These are phyloP conservation scores for Eulemur rufifrons DNA, from an alignment of 2,113 vertebrate species.

Conservation along the genomic window DNA sequence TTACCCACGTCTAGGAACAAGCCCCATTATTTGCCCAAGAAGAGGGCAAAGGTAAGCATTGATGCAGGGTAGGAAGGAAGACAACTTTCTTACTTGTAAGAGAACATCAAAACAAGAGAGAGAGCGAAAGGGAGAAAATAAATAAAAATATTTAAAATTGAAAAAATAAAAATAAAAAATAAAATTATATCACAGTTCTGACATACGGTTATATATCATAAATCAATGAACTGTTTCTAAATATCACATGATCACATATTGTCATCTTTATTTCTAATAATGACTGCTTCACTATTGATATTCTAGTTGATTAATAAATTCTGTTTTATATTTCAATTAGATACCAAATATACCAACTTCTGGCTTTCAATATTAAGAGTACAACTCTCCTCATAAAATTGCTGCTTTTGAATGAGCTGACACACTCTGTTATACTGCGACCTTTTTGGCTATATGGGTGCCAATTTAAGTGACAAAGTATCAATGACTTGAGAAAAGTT, in stretches of 20 bases:
- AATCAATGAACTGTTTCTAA: neutral
- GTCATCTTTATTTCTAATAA: neutral
- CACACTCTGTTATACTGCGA: neutral
- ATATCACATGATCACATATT: neutral
- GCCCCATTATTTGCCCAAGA: neutral
- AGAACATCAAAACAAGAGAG: neutral
- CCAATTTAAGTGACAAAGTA: neutral
- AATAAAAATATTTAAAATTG: neutral
- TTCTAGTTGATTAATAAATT: neutral
- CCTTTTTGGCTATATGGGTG: neutral
- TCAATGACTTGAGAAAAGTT: neutral
- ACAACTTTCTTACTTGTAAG: neutral
- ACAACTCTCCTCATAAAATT: neutral
- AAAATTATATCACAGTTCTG: neutral
- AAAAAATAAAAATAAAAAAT: neutral
- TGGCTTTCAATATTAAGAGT: neutral
- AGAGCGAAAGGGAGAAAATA: too few species aligned
- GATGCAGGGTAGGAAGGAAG: neutral
- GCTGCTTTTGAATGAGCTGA: neutral
- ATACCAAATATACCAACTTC: neutral
- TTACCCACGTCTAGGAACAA: slow-evolving; percentile 72
- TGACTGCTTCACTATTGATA: neutral
- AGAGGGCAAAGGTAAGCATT: neutral
- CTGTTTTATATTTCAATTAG: neutral
- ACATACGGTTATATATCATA: neutral